phyloP scores from a whole-genome alignment of 2,113 vertebrate genomes.

The Pterocles gutturalis region DNA sequence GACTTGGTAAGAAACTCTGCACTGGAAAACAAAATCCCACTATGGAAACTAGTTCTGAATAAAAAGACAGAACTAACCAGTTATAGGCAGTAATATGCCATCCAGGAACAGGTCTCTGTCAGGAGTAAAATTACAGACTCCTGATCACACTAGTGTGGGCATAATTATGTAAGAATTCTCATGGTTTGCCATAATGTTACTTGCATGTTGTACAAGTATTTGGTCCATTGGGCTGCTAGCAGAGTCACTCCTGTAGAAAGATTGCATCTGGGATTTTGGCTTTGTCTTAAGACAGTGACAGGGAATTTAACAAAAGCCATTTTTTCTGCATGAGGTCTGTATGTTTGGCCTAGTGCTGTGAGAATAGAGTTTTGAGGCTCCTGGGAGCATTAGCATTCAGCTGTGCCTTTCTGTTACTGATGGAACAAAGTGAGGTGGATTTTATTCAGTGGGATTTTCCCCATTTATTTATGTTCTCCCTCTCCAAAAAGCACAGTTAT shows the following conservation, averaged over 20 bases:
- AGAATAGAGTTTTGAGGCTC: not conserved
- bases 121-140: not conserved
- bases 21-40: not conserved
- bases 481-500: not conserved
- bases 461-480: not conserved
- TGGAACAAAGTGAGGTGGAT: not conserved
- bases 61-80: not conserved
- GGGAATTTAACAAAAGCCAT: not conserved
- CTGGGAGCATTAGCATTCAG: not conserved
- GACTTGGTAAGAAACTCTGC: not conserved
- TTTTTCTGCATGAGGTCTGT: not conserved
- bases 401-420: not conserved
- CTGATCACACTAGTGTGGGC: not conserved
- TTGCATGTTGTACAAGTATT: not conserved
- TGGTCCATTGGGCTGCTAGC: not conserved
- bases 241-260: not conserved
- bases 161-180: not conserved
- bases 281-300: not conserved
- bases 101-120: not conserved
- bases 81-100: not conserved
- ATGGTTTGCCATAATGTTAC: not conserved
- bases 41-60: not conserved
- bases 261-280: not conserved
- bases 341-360: not conserved
- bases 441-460: not conserved